Evolutionary conservation across 2,888 invertebrate genomes (phyloP).

Genomic region (Poecilobothrus nobilitatus): DNA sequence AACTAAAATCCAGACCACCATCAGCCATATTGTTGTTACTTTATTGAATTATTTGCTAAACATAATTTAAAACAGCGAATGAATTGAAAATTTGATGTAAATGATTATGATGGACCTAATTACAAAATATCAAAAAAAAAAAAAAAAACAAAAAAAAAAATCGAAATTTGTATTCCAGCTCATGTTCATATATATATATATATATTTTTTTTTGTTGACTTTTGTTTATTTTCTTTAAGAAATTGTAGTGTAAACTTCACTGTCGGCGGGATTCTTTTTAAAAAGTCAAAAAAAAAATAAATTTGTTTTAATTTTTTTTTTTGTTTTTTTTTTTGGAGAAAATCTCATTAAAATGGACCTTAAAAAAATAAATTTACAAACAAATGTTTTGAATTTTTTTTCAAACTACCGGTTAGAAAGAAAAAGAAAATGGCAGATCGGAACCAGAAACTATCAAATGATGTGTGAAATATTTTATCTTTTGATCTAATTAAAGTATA

Average conservation of each 20-base stretch:
- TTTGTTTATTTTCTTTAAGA: background rate
- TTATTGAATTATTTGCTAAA: background rate
- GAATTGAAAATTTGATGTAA: too few species aligned
- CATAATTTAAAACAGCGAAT: background rate
- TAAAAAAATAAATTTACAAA: background rate
- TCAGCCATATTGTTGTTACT: background rate
- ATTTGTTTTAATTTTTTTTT: background rate
- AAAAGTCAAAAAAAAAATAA: background rate
- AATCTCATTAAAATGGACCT: background rate
- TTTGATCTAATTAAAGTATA: background rate
- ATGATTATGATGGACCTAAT: background rate
- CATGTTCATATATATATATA: too few species aligned
- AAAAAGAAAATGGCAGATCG: background rate
- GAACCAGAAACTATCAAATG: background rate
- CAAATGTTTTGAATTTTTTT: background rate
- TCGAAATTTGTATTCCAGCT: too few species aligned
- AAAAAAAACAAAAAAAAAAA: too few species aligned
- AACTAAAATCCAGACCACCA: background rate
- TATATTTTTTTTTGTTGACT: background rate
- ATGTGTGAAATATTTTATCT: background rate
- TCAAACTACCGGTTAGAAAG: background rate
- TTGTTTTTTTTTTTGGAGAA: background rate
- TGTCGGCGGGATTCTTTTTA: conserved; percentile 4
- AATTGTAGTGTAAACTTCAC: conserved; percentile 6
- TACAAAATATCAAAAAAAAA: background rate